Base-by-base conservation (phyloP, 2,888 invertebrate genomes). In the Tridacna crocea region DNA sequence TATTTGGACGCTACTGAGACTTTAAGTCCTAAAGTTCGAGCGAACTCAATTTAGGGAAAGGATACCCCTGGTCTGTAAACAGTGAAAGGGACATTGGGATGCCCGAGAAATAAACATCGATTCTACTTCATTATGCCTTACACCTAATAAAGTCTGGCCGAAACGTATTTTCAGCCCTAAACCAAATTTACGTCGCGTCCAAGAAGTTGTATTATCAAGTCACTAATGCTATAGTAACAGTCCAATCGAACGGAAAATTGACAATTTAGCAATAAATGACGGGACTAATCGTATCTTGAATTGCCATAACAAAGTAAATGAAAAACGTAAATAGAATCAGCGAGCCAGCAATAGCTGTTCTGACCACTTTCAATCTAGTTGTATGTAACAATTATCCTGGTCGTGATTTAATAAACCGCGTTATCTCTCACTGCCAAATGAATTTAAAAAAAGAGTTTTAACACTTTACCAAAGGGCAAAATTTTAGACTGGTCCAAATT, bases 231-330 rank as follows among this genome's bases (percentile, higher is more conserved):
- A 70, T 63, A 78, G 79, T 66, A 55, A 77, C 72, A 51, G 51
- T 36, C 27, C 84, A 80, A 77, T 85, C 68, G 78, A 75, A 80
- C 76, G 77, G 83, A 86, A 83, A 83, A 86, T 83, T 83, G 77
- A 83, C 86, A 86, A 86, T 86, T 83, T 78, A 65, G 72, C 75
- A 68, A 79, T 79, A 83, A 86, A 86, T 82, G 80, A 68, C 66
- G 55, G 58, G 70, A 22, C 79, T 81, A 86, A 86, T 86, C 81
- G 86, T 79, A 78, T 82, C 72, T 77, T 77, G 82, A 82, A 82
- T 79, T 60, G 78, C 74, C 72, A 79, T 79, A 84, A 81, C 73
- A 76, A 65, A 60, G 75, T 81, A 75, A 84, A 84, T 79, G 68
- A 48, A 81, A 73, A 81, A 81, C 76, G 79, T 81, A 84, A 84